Evolutionary conservation across 1,140 invertebrate genomes (phyloP).

Genomic region (Druon quercuslanigerum): DNA sequence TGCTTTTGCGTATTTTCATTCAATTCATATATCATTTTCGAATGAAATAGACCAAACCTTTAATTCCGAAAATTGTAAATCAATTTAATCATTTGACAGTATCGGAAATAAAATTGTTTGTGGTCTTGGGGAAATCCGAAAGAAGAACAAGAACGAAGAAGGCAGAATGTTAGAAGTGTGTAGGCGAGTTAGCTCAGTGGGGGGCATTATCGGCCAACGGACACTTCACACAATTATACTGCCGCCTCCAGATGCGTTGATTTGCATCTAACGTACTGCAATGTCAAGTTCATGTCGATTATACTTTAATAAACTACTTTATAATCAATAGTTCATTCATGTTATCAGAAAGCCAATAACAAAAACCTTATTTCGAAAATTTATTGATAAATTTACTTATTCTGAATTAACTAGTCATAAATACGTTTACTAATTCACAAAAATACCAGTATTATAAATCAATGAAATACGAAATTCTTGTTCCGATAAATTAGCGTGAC

Average conservation of each 20-base stretch:
- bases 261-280: not conserved
- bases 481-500: not conserved
- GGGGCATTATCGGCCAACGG: constrained; percentile 19
- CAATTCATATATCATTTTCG: not conserved
- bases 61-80: no score
- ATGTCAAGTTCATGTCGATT: not conserved
- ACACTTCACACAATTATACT: constrained; percentile 21
- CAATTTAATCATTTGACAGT: not conserved
- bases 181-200: constrained; percentile 25
- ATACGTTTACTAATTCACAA: not conserved
- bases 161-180: not conserved
- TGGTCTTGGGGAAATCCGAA: not conserved
- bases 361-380: no score
- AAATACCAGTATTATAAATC: not conserved
- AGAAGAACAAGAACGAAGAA: not conserved
- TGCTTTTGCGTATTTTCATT: not conserved
- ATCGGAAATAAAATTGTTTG: not conserved
- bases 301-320: not conserved
- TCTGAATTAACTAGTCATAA: not conserved
- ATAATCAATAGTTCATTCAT: not conserved
- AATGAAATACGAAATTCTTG: not conserved
- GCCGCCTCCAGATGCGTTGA: not conserved
- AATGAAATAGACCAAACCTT: no score
- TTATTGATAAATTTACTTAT: not conserved
- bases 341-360: no score